A percentile compares a stretch with the other conserved stretches of the same genome.
Conservation (phyloP, 2,113 vertebrate species). For the Hippocampus guttulatus region DNA sequence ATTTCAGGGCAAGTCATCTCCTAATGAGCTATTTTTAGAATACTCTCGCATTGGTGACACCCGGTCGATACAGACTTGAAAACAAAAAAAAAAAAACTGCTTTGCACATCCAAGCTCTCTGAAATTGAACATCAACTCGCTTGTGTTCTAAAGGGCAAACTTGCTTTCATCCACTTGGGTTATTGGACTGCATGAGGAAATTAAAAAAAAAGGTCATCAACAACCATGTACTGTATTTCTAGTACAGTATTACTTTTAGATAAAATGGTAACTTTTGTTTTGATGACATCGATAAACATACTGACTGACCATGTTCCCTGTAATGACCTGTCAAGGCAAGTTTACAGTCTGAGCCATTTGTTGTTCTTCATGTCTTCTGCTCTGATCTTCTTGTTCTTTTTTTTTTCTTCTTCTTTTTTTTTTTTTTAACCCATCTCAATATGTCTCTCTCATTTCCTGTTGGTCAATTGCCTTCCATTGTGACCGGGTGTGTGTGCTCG, state of each 20-base stretch:
- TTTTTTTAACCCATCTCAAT: constrained; percentile 64
- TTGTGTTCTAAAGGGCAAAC: background rate
- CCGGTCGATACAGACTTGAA: no score
- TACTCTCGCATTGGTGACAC: no score
- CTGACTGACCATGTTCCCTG: background rate
- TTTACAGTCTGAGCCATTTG: background rate
- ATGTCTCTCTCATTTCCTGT: constrained; percentile 74
- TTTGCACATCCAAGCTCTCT: background rate
- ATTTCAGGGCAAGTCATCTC: no score
- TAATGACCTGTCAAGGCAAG: background rate
- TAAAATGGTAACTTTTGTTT: background rate
- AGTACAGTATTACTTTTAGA: background rate
- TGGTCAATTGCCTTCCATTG: constrained; percentile 69
- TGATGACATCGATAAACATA: background rate
- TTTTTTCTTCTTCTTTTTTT: background rate
- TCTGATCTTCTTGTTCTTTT: constrained; percentile 42
- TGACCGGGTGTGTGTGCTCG: constrained; percentile 73
- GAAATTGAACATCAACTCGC: no score
- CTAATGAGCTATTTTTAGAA: no score
- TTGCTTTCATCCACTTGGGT: background rate
- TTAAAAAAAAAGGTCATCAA: background rate
- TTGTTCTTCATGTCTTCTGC: constrained; percentile 6
- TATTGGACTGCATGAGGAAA: background rate
- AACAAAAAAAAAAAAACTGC: background rate
- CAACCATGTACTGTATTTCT: background rate